phyloP scores from a whole-genome alignment of 2,888 invertebrate genomes.

The Eupithecia dodoneata region DNA sequence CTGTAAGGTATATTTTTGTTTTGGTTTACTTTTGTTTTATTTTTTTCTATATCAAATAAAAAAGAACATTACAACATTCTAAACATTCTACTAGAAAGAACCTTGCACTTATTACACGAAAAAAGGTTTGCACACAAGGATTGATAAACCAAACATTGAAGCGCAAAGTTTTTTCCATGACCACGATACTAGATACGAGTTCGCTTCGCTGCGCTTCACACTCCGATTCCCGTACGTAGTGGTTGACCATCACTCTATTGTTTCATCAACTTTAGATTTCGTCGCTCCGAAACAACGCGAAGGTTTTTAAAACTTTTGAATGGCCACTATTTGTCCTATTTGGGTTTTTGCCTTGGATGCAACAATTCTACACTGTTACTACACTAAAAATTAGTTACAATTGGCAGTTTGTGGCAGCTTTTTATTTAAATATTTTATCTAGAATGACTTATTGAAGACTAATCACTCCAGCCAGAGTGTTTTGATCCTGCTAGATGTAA shows the following conservation, averaged over 20 bases:
- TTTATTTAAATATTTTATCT: not conserved
- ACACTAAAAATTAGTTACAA: too few species aligned
- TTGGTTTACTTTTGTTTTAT: not conserved
- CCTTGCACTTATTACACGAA: not conserved
- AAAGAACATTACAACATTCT: not conserved
- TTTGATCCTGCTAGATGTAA: not conserved
- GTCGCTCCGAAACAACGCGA: conserved; percentile 43
- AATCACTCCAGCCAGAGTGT: too few species aligned
- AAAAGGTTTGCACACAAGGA: not conserved
- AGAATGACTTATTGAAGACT: not conserved
- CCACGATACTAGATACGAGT: conserved; percentile 29
- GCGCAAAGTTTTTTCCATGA: conserved; percentile 15
- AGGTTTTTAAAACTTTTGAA: conserved; percentile 48
- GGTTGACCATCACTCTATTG: conserved; percentile 54
- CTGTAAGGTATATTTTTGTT: not conserved
- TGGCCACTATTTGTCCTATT: conserved; percentile 16
- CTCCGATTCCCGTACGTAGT: conserved; percentile 39
- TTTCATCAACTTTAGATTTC: conserved; percentile 54
- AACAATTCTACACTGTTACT: not conserved
- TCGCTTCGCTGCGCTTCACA: conserved; percentile 41
- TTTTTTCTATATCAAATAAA: not conserved
- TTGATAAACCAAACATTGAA: not conserved
- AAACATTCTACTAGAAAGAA: not conserved
- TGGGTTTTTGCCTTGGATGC: conserved; percentile 14
- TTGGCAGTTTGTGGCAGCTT: not conserved